Percentiles rank a stretch among this genome's conserved stretches.
Evolutionary conservation across 2,113 vertebrate species (phyloP).

Genomic region (Ibidorhyncha struthersii): DNA sequence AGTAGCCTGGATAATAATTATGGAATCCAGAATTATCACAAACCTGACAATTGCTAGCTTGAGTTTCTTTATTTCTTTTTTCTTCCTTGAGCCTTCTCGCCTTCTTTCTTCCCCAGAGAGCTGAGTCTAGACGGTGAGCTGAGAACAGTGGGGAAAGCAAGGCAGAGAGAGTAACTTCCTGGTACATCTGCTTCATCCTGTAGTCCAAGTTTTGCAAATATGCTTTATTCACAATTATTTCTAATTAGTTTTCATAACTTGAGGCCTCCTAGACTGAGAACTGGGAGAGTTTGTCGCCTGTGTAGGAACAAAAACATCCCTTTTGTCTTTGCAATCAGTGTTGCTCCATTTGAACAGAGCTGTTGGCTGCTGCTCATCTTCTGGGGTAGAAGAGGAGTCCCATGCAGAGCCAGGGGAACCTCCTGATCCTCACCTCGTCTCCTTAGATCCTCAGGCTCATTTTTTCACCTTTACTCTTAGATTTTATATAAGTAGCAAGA

Average conservation of each 20-base stretch:
- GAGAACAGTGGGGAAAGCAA: neutral
- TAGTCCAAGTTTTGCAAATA: neutral
- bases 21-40: conserved; percentile 31
- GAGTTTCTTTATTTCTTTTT: neutral
- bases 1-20: neutral
- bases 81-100: neutral
- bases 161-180: neutral
- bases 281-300: neutral
- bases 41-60: conserved; percentile 11
- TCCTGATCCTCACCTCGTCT: neutral
- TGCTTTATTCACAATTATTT: neutral
- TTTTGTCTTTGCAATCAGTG: neutral
- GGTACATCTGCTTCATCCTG: neutral
- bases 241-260: neutral
- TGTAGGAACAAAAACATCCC: neutral
- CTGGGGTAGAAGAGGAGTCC: neutral
- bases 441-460: neutral
- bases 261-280: neutral
- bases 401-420: fast-evolving
- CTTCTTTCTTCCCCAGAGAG: conserved; percentile 1
- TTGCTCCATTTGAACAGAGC: neutral
- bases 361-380: neutral
- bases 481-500: neutral
- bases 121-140: conserved; percentile 21
- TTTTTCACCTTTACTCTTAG: neutral